A percentile compares a stretch with the other conserved stretches of the same genome.
These are phyloP conservation scores for Meteorus cinctellus DNA, from an alignment of 2,888 invertebrate species.

Conservation along the genomic window DNA sequence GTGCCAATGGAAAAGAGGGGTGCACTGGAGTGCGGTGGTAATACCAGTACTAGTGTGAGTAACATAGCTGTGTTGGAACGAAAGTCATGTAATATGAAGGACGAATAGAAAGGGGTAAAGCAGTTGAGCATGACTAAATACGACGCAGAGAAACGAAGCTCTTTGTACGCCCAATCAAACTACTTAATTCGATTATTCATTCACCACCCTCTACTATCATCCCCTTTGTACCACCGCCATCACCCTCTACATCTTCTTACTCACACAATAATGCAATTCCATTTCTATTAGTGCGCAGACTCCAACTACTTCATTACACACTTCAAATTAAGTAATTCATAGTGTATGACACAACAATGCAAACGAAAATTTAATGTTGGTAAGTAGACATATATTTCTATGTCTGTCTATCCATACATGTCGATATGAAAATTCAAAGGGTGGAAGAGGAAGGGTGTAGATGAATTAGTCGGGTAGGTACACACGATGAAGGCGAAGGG, in stretches of 20 bases:
- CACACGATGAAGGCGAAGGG: too few relatives aligned
- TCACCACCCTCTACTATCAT: not conserved
- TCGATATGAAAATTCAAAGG: too few relatives aligned
- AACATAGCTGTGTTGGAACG: not conserved
- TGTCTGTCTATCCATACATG: too few relatives aligned
- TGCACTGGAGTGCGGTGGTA: not conserved
- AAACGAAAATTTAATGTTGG: not conserved
- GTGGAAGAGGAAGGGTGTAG: too few relatives aligned
- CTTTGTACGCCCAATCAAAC: conserved; percentile 31
- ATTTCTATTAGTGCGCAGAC: not conserved
- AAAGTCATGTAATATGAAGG: not conserved
- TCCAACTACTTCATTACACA: conserved; percentile 13
- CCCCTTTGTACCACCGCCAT: not conserved
- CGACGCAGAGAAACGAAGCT: not conserved
- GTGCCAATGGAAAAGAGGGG: not conserved
- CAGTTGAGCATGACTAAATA: not conserved
- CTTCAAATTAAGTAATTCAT: conserved; percentile 36
- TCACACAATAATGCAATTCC: not conserved
- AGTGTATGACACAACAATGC: not conserved
- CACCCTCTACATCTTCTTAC: not conserved
- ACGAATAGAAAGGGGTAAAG: not conserved
- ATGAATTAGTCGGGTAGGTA: too few relatives aligned
- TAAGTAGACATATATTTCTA: too few relatives aligned
- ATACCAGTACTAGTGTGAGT: not conserved
- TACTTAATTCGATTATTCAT: conserved; percentile 36